phyloP scores from a whole-genome alignment of 2,113 vertebrate genomes.

The Chlorocebus sabaeus region DNA sequence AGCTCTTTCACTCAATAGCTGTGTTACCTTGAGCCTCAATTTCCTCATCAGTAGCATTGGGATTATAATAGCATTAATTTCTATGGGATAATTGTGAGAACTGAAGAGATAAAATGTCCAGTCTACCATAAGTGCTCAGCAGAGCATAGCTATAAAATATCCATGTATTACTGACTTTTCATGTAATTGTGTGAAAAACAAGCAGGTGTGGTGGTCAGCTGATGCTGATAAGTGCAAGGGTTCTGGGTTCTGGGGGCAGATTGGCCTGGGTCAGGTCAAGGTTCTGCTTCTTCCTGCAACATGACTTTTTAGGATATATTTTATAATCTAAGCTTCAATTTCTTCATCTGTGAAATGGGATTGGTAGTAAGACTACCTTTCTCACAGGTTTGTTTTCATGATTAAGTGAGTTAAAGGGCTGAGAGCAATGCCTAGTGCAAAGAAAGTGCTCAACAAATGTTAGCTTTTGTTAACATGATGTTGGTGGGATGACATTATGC shows the following conservation, averaged over 20 bases:
- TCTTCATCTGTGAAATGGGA: neutral
- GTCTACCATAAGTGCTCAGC: neutral
- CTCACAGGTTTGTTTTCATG: neutral
- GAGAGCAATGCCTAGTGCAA: neutral
- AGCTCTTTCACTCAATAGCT: neutral
- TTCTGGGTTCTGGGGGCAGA: neutral
- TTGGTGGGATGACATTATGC: too few species aligned
- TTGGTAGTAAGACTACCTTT: neutral
- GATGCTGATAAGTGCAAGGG: neutral
- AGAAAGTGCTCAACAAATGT: neutral
- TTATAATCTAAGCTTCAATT: neutral
- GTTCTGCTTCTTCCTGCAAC: neutral
- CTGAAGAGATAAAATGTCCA: neutral
- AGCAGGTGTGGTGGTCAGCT: too few species aligned
- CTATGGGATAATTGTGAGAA: neutral
- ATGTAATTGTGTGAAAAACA: neutral
- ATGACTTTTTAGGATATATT: neutral
- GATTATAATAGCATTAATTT: neutral
- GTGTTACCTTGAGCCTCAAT: neutral
- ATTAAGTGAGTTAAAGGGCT: neutral
- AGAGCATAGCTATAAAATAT: neutral
- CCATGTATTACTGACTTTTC: neutral
- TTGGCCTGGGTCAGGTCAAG: neutral
- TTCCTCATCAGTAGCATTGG: neutral
- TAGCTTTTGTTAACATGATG: neutral